phyloP scores from a whole-genome alignment of 2,888 invertebrate species.

The Andrena flavipes region DNA sequence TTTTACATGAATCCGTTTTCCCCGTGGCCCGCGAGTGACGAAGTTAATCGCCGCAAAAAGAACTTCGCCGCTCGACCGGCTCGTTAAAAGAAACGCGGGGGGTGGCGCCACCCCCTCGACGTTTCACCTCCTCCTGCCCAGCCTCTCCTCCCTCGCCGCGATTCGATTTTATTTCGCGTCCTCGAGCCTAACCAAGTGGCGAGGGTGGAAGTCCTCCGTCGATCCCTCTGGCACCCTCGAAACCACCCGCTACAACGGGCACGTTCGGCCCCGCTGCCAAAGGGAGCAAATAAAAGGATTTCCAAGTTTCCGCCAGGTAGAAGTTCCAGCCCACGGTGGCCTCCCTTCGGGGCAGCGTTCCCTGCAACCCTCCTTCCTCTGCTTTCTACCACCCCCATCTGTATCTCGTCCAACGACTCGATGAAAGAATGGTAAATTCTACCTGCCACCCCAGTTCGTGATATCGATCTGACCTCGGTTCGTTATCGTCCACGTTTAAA shows the following conservation, averaged over 20 bases:
- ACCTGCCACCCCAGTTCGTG: conserved; percentile 13
- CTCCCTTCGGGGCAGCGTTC: conserved; percentile 41
- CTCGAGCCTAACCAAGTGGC: conserved; percentile 17
- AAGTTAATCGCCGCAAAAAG: conserved; percentile 78
- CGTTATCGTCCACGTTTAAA: conserved; percentile 44
- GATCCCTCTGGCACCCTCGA: conserved; percentile 18
- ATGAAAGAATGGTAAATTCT: conserved; percentile 54
- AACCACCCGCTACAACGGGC: conserved; percentile 27
- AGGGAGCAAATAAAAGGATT: conserved; percentile 72
- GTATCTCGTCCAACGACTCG: conserved; percentile 23
- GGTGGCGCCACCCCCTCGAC: conserved; percentile 35
- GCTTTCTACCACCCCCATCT: not conserved
- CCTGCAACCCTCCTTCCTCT: conserved; percentile 32
- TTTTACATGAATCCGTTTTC: conserved; percentile 79
- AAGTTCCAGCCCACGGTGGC: conserved; percentile 28
- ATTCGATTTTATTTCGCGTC: conserved; percentile 36
- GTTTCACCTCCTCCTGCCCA: conserved; percentile 1
- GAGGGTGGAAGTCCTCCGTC: conserved; percentile 13
- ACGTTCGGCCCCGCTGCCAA: conserved; percentile 43
- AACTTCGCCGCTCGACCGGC: conserved; percentile 72
- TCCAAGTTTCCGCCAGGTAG: conserved; percentile 72
- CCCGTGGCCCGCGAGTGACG: conserved; percentile 63
- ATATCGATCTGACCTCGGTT: conserved; percentile 59
- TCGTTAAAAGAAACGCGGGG: conserved; percentile 71
- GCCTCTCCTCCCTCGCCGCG: conserved; percentile 4